Evolutionary conservation across 2,797 vertebrate species (phyloP), one percentile per base, ranked within the genome.

Genomic region (Paguma larvata): DNA sequence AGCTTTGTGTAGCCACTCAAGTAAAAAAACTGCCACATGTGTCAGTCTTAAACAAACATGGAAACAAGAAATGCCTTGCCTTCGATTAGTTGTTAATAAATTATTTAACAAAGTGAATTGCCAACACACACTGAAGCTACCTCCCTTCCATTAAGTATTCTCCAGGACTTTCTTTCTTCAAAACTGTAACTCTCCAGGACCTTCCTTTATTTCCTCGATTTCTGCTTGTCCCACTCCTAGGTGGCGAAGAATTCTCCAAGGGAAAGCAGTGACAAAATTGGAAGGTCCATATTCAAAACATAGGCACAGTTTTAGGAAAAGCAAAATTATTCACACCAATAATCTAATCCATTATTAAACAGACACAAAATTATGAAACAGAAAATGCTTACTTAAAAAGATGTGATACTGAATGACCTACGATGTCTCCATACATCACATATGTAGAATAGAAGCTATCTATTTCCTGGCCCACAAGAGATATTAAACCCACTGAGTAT

Each of bases 331-430:
- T 95, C 51, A 80, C 12, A 80, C 5, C 65, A 10, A 84, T 32
- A 46, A 12, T 62, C 21, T 75, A n/a, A 75, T 53, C 14, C 14
- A 83, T 73, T 87, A 88, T 63, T 84, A 86, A 95, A 75, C 15
- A 97, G 30, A 82, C 70, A 48, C 0, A 89, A 93, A 92, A 87
- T 27, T 84, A 80, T 62, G 38, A 92, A 83, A 88, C 0, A 85
- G 72, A 89, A 91, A 95, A 94, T 19, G 62, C 23, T 53, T 83
- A 94, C n/a, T 82, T 94, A 32, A 88, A 92, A 77, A 92, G 23
- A 91, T 73, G 2, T 63, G 27, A 83, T 70, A 86, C 0, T 19
- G 32, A 96, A 86, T 91, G 34, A 94, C 65, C 62, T 11, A 41
- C 65, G 7, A 79, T 30, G 18, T 92, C 21, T 19, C 78, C 48